phyloP scores from a whole-genome alignment of 2,797 vertebrate species.

The Poeciliopsis paucimaculata region DNA sequence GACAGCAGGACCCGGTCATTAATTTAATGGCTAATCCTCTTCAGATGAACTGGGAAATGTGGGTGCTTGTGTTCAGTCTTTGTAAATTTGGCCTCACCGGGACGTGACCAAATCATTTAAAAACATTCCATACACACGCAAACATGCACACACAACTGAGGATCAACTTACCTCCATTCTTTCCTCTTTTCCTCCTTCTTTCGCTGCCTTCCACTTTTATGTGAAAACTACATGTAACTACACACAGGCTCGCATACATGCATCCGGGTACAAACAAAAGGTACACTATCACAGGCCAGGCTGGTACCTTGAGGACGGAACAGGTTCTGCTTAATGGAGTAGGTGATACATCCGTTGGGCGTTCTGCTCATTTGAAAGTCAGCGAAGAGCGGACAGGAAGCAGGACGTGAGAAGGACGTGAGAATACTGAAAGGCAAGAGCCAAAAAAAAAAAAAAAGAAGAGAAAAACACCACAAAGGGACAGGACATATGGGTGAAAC shows the following conservation, averaged over 20 bases:
- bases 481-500: constrained; percentile 39
- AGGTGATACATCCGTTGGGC: constrained; percentile 59
- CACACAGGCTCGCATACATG: background rate
- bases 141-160: constrained; percentile 3
- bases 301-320: constrained; percentile 42
- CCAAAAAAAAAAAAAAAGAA: constrained; percentile 16
- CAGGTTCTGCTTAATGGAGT: constrained; percentile 59
- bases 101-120: constrained; percentile 36
- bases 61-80: constrained; percentile 55
- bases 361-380: constrained; percentile 68
- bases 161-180: constrained; percentile 7
- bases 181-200: constrained; percentile 13
- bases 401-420: constrained; percentile 24
- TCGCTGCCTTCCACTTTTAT: constrained; percentile 7
- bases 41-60: constrained; percentile 51
- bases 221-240: constrained; percentile 5
- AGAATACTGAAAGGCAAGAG: constrained; percentile 32
- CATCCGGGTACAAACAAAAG: constrained; percentile 2
- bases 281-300: constrained; percentile 14
- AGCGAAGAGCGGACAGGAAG: constrained; percentile 42
- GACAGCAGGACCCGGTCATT: constrained; percentile 24
- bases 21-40: constrained; percentile 56
- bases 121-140: constrained; percentile 12
- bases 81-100: constrained; percentile 65
- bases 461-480: constrained; percentile 24